Percentiles rank a stretch among this genome's conserved stretches.
phyloP scores from a whole-genome alignment of 2,888 invertebrate species.

The Eubasilissa splendida region DNA sequence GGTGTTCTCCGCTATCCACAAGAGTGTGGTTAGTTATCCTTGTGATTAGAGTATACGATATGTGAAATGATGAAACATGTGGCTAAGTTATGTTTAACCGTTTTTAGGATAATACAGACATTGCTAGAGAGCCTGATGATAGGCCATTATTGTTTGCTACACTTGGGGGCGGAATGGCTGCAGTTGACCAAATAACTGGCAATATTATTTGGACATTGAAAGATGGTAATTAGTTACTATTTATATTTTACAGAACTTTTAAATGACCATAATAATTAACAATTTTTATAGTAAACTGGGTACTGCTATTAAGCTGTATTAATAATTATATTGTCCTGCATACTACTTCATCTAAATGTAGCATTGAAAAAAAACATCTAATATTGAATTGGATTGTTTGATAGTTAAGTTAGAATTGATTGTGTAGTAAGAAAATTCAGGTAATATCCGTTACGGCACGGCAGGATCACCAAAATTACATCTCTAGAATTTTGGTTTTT shows the following conservation, averaged over 20 bases:
- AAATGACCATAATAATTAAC: too few relatives aligned
- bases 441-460: too few relatives aligned
- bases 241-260: neutral
- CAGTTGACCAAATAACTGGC: slow-evolving; percentile 90
- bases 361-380: too few relatives aligned
- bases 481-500: too few relatives aligned
- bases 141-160: slow-evolving; percentile 91
- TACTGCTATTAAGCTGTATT: too few relatives aligned
- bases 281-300: too few relatives aligned
- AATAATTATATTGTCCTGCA: too few relatives aligned
- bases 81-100: slow-evolving; percentile 1
- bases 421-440: too few relatives aligned
- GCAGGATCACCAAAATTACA: too few relatives aligned
- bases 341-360: too few relatives aligned
- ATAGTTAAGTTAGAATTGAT: too few relatives aligned
- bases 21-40: slow-evolving; percentile 46
- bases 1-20: slow-evolving; percentile 22
- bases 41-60: slow-evolving; percentile 18
- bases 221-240: slow-evolving; percentile 83
- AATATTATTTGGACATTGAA: slow-evolving; percentile 91
- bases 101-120: slow-evolving; percentile 75
- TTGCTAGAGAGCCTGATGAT: slow-evolving; percentile 79
- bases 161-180: slow-evolving; percentile 92
- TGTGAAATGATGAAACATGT: slow-evolving; percentile 35
- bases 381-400: too few relatives aligned